A percentile compares a stretch with the other conserved stretches of the same genome.
Conservation (phyloP, 2,113 vertebrate genomes). For the Sander lucioperca region DNA sequence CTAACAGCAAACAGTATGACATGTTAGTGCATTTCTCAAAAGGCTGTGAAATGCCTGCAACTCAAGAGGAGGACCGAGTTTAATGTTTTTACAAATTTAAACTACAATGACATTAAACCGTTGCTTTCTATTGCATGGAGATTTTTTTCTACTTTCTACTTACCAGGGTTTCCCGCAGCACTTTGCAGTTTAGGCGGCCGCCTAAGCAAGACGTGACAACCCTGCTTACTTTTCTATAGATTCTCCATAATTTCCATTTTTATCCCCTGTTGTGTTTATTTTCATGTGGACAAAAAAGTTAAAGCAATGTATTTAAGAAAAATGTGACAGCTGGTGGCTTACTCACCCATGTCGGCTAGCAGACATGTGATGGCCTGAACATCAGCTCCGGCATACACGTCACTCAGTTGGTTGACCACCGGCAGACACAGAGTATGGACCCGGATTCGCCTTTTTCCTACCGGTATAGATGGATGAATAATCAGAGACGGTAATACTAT, state of each 20-base stretch:
- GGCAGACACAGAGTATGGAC: conserved; percentile 97
- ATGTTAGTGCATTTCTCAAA: neutral
- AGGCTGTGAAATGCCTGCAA: neutral
- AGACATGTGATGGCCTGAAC: conserved; percentile 94
- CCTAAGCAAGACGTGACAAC: too few species aligned
- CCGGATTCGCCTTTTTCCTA: conserved; percentile 95
- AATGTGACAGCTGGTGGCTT: neutral
- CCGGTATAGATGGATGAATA: neutral
- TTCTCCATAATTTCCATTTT: neutral
- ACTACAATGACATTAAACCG: too few species aligned
- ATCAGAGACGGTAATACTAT: neutral
- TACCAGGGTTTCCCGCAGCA: too few species aligned
- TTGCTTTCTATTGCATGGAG: neutral
- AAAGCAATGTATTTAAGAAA: neutral
- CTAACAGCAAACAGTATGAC: too few species aligned
- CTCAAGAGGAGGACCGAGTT: neutral
- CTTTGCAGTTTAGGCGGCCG: too few species aligned
- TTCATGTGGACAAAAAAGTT: neutral
- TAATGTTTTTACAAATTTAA: neutral
- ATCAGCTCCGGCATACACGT: conserved; percentile 94
- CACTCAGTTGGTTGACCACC: conserved; percentile 91
- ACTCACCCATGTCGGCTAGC: conserved; percentile 96
- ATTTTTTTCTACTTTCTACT: too few species aligned
- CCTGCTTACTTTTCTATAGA: too few species aligned
- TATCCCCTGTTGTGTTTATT: neutral